Evolutionary conservation across 2,888 invertebrate genomes (phyloP).

Genomic region (Nebria salina): DNA sequence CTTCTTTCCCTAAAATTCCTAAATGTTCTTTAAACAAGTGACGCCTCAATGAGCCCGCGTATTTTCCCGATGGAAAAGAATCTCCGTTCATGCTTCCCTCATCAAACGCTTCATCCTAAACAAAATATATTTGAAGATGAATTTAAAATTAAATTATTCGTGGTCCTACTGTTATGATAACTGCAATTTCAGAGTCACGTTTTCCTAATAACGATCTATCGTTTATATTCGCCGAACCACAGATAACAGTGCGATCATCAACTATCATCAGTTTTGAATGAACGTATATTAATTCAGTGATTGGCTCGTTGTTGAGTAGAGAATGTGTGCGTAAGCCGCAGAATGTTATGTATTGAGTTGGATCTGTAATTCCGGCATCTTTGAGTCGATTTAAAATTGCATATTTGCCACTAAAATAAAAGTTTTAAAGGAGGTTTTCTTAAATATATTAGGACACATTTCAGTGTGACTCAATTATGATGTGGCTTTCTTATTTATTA

Average conservation of each 20-base stretch:
- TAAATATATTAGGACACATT: too few relatives aligned
- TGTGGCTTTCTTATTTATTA: background rate
- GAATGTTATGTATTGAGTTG: constrained; percentile 88
- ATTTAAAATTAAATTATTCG: constrained; percentile 14
- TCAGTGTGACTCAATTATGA: background rate
- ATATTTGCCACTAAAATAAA: constrained; percentile 76
- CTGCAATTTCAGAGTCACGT: constrained; percentile 94
- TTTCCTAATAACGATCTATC: constrained; percentile 94
- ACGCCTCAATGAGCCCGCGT: constrained; percentile 85
- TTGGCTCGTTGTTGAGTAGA: constrained; percentile 78
- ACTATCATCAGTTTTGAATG: constrained; percentile 96
- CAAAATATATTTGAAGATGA: background rate
- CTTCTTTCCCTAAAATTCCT: constrained; percentile 70
- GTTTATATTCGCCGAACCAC: constrained; percentile 98
- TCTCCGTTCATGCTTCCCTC: constrained; percentile 85
- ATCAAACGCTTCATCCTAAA: constrained; percentile 80
- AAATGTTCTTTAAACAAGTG: constrained; percentile 93
- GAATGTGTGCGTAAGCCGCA: constrained; percentile 89
- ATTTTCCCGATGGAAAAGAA: constrained; percentile 83
- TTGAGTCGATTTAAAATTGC: constrained; percentile 82
- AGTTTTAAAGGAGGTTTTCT: too few relatives aligned
- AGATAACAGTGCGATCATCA: constrained; percentile 91
- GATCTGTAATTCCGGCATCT: constrained; percentile 81
- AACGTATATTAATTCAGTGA: constrained; percentile 95
- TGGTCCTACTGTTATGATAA: constrained; percentile 79